Evolutionary conservation across 2,888 invertebrate species (phyloP).

Genomic region (Drosophila incognita): DNA sequence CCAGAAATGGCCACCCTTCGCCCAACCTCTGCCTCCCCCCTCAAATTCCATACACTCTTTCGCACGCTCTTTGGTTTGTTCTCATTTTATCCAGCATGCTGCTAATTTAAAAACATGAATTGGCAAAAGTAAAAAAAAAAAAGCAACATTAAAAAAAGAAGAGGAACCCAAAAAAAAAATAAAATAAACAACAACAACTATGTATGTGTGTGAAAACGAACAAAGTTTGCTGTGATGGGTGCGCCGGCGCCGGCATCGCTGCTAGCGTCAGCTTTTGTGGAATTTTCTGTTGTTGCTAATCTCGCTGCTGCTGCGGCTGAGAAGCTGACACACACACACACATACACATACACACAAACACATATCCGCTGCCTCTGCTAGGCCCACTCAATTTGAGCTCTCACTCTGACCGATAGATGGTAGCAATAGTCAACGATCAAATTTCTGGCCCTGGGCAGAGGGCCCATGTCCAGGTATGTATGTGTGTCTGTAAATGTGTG

Average conservation of each 20-base stretch:
- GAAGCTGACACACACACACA: constrained; percentile 18
- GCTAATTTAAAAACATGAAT: constrained; percentile 76
- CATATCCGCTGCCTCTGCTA: constrained; percentile 8
- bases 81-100: constrained; percentile 51
- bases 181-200: constrained; percentile 3
- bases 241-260: constrained; percentile 59
- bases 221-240: constrained; percentile 56
- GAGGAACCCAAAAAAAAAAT: constrained; percentile 25
- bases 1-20: constrained; percentile 39
- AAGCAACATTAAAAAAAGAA: constrained; percentile 22
- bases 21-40: constrained; percentile 6
- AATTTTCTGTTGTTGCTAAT: constrained; percentile 71
- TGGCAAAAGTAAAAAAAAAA: constrained; percentile 47
- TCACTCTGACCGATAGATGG: constrained; percentile 43
- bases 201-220: constrained; percentile 51
- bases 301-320: constrained; percentile 36
- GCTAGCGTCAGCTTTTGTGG: constrained; percentile 60
- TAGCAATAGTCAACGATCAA: constrained; percentile 41
- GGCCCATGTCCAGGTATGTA: constrained; percentile 2
- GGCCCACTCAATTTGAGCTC: constrained; percentile 42
- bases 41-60: constrained; percentile 3
- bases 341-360: constrained; percentile 11
- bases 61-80: constrained; percentile 27
- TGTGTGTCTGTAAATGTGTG: constrained; percentile 6
- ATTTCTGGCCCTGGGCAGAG: constrained; percentile 39